Conservation (phyloP, 2,113 vertebrate species). For the Pholis gunnellus region DNA sequence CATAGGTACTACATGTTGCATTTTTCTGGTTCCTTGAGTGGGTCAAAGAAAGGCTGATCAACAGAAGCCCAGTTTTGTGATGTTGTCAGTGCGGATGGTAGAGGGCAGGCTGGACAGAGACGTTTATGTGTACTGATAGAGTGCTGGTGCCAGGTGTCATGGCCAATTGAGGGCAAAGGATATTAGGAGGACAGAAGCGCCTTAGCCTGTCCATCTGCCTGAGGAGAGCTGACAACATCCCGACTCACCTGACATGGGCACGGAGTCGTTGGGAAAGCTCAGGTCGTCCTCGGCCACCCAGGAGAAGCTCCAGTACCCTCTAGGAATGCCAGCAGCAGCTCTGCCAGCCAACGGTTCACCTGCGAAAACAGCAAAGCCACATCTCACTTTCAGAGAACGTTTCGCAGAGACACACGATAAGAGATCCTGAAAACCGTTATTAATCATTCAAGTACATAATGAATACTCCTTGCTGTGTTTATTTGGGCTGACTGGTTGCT, state of each 20-base stretch:
- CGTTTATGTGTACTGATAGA: slow-evolving; percentile 59
- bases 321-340: slow-evolving; percentile 50
- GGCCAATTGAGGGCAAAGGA: slow-evolving; percentile 39
- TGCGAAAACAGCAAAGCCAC: slow-evolving; percentile 51
- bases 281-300: slow-evolving; percentile 84
- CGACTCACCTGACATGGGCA: slow-evolving; percentile 78
- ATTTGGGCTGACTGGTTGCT: not conserved
- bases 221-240: slow-evolving; percentile 49
- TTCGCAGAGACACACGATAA: not conserved
- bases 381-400: slow-evolving; percentile 7
- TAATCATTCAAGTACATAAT: slow-evolving; percentile 1
- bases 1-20: not conserved
- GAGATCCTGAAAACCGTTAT: not conserved
- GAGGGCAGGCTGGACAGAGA: slow-evolving; percentile 45
- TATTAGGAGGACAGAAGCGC: slow-evolving; percentile 26
- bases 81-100: not conserved
- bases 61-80: slow-evolving; percentile 15
- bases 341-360: slow-evolving; percentile 57
- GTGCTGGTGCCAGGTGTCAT: slow-evolving; percentile 53
- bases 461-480: slow-evolving; percentile 1
- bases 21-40: slow-evolving; percentile 7
- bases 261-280: slow-evolving; percentile 68
- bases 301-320: slow-evolving; percentile 86
- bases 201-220: slow-evolving; percentile 49
- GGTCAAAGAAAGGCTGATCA: slow-evolving; percentile 1